These are phyloP conservation scores for Drosophila prosaltans DNA, from an alignment of 1,140 invertebrate species.

Conservation along the genomic window DNA sequence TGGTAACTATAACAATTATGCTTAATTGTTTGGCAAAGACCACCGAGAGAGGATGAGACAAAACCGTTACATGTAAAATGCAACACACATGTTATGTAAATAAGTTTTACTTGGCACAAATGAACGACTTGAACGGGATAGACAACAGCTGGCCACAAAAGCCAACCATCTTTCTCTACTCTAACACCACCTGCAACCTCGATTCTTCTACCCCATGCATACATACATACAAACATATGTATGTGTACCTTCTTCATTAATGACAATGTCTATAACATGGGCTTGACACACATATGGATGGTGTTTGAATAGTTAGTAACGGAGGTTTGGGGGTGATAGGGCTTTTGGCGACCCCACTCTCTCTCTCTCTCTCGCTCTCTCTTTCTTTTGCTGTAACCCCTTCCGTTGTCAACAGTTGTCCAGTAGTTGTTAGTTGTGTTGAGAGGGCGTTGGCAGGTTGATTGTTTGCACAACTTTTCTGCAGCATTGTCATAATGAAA, in stretches of 20 bases:
- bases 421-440: background rate
- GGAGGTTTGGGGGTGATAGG: slow-evolving; percentile 9
- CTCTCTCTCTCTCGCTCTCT: background rate
- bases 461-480: slow-evolving; percentile 77
- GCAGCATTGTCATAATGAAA: slow-evolving; percentile 73
- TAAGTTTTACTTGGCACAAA: slow-evolving; percentile 33
- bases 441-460: slow-evolving; percentile 71
- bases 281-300: slow-evolving; percentile 43
- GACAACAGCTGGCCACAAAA: slow-evolving; percentile 51
- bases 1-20: slow-evolving; percentile 35
- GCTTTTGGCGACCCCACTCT: background rate
- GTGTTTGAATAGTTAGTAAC: background rate
- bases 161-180: slow-evolving; percentile 14
- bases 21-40: slow-evolving; percentile 42
- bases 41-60: background rate
- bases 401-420: slow-evolving; percentile 28
- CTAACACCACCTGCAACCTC: slow-evolving; percentile 9
- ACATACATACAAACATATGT: too few species aligned
- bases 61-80: slow-evolving; percentile 46
- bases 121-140: slow-evolving; percentile 22
- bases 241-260: slow-evolving; percentile 21
- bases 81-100: slow-evolving; percentile 67
- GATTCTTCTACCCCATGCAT: background rate
- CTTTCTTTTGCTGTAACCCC: background rate
- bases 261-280: slow-evolving; percentile 48